Base-by-base conservation (phyloP, 2,797 vertebrate species). In the Alcedo atthis region DNA sequence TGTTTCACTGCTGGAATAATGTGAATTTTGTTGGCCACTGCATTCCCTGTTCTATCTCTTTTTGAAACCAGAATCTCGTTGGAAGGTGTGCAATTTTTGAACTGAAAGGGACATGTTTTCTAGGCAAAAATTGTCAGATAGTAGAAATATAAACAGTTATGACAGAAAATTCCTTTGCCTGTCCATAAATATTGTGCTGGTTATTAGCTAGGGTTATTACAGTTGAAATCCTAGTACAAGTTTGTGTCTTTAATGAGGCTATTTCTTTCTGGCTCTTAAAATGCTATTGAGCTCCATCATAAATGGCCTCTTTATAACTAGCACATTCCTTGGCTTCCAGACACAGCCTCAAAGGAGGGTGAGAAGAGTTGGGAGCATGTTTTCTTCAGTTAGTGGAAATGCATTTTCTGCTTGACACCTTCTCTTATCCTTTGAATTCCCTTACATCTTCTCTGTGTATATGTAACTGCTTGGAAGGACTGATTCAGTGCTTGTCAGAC, bases 261-360 rank as follows among this genome's bases (percentile, higher is more conserved):
- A n/a, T 70, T 93, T 87, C 74, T 92, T 92, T 87, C 70, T 94
- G 82, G 54, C 61, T 91, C 70, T 90, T 94, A 86, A 95, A 95
- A 81, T 67, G 77, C 92, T 90, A 58, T 93, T 95, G 93, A 94
- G 83, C 61, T 90, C 82, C 0, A 2, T 95, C 83, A 87, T 93
- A 96, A 96, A 96, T 90, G 46, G 79, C 63, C 67, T 94, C 87
- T 96, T 96, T 95, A 95, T 96, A 85, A 71, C 80, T 78, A 92
- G 67, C 57, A 82, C 91, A 94, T 95, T 96, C 94, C 76, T 95
- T 92, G 81, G 92, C 83, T 91, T 91, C 83, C 85, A 90, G 78
- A 81, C 77, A 54, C 73, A 89, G 96, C 64, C 90, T 93, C 66
- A 80, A 70, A 89, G 85, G 83, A 92, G 33, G 32, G 30, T 94